Percentiles rank a stretch among this genome's conserved stretches.
phyloP scores from a whole-genome alignment of 2,797 vertebrate genomes.

The Discoglossus pictus region DNA sequence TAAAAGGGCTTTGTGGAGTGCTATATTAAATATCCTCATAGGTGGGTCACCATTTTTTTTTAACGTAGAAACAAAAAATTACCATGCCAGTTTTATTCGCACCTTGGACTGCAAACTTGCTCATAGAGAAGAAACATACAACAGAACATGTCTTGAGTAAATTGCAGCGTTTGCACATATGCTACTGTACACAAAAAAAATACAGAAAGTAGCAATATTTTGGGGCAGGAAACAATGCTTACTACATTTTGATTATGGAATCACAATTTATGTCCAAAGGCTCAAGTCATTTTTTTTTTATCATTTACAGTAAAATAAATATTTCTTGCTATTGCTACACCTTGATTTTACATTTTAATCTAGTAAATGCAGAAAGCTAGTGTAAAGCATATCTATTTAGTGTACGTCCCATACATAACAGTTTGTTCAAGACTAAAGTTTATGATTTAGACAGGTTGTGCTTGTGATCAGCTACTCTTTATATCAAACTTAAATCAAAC shows the following conservation, averaged over 20 bases:
- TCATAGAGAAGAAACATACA: slow-evolving; percentile 87
- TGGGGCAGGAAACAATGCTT: slow-evolving; percentile 91
- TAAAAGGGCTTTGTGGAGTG: slow-evolving; percentile 81
- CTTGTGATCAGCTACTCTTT: slow-evolving; percentile 87
- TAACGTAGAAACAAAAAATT: slow-evolving; percentile 75
- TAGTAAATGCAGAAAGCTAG: slow-evolving; percentile 97
- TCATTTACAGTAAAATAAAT: slow-evolving; percentile 99
- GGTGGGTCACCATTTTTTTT: slow-evolving; percentile 62
- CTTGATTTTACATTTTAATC: slow-evolving; percentile 97
- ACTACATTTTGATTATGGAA: slow-evolving; percentile 97
- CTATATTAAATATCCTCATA: slow-evolving; percentile 79
- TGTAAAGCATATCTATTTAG: slow-evolving; percentile 98
- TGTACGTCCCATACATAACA: slow-evolving; percentile 99
- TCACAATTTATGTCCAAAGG: slow-evolving; percentile 97
- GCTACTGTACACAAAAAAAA: slow-evolving; percentile 92
- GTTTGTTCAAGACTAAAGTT: slow-evolving; percentile 99
- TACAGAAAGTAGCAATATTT: slow-evolving; percentile 88
- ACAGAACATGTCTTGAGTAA: slow-evolving; percentile 82
- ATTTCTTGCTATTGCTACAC: slow-evolving; percentile 96
- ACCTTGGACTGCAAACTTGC: slow-evolving; percentile 91
- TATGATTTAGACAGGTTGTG: slow-evolving; percentile 77
- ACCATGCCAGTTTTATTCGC: slow-evolving; percentile 94
- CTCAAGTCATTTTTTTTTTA: slow-evolving; percentile 94
- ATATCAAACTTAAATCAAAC: slow-evolving; percentile 93
- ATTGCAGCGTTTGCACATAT: slow-evolving; percentile 81